phyloP scores from a whole-genome alignment of 2,888 invertebrate genomes.

The Eupithecia dodoneata region DNA sequence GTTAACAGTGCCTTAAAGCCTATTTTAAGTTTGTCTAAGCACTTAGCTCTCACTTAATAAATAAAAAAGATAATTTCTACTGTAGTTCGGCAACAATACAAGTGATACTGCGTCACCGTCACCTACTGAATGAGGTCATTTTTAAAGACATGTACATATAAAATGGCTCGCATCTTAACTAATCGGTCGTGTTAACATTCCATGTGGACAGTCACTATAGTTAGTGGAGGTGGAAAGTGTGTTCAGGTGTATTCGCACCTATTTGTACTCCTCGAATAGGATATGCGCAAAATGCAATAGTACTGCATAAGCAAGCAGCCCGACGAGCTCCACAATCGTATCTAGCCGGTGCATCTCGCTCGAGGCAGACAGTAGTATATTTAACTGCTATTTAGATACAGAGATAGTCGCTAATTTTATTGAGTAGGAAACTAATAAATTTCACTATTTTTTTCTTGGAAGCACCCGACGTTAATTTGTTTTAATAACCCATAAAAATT shows the following conservation, averaged over 20 bases:
- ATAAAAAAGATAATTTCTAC: too few relatives aligned
- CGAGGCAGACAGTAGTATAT: conserved; percentile 57
- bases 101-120: too few relatives aligned
- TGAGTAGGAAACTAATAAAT: conserved; percentile 79
- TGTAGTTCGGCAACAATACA: too few relatives aligned
- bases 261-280: neutral
- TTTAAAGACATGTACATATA: neutral
- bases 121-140: too few relatives aligned
- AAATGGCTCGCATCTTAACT: neutral
- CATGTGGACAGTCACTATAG: neutral
- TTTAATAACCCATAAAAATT: conserved; percentile 79
- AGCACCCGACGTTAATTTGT: conserved; percentile 68
- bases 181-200: neutral
- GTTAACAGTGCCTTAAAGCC: too few relatives aligned
- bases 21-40: too few relatives aligned
- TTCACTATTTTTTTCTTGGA: conserved; percentile 58
- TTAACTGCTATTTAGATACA: conserved; percentile 72
- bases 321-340: conserved; percentile 46
- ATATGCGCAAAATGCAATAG: conserved; percentile 26
- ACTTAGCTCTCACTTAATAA: too few relatives aligned
- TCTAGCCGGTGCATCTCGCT: conserved; percentile 62
- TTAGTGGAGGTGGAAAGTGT: neutral
- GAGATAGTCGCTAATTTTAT: conserved; percentile 76
- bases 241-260: neutral
- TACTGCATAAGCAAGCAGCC: neutral